Evolutionary conservation across 2,888 invertebrate genomes (phyloP).

Genomic region (Girardia tigrina): DNA sequence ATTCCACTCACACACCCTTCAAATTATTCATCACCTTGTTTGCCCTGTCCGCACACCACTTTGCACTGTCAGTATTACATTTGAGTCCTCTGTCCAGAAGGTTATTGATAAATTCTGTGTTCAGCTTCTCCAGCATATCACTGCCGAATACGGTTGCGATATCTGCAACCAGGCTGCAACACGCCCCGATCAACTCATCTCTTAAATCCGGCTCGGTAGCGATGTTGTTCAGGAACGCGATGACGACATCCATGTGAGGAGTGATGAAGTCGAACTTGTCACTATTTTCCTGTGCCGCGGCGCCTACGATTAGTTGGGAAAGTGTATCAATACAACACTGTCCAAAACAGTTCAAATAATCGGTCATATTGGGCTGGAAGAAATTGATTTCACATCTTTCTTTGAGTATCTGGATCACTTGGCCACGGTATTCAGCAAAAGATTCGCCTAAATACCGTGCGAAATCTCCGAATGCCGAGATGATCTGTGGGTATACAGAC

Average conservation of each 20-base stretch:
- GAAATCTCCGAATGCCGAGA: slow-evolving; percentile 90
- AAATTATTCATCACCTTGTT: slow-evolving; percentile 81
- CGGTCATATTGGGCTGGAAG: slow-evolving; percentile 83
- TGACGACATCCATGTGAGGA: slow-evolving; percentile 71
- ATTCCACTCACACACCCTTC: too few relatives aligned
- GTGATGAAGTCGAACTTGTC: slow-evolving; percentile 51
- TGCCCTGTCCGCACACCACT: slow-evolving; percentile 83
- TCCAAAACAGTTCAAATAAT: slow-evolving; percentile 80
- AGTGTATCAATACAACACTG: slow-evolving; percentile 92
- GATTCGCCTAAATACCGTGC: slow-evolving; percentile 81
- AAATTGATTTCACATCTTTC: slow-evolving; percentile 82
- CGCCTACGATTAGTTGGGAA: slow-evolving; percentile 91
- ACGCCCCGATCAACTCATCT: slow-evolving; percentile 69
- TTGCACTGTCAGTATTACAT: slow-evolving; percentile 71
- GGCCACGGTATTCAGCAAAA: slow-evolving; percentile 79
- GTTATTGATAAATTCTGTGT: slow-evolving; percentile 67
- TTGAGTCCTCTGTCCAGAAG: slow-evolving; percentile 71
- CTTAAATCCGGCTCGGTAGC: slow-evolving; percentile 71
- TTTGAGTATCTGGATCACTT: slow-evolving; percentile 64
- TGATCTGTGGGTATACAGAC: slow-evolving; percentile 85
- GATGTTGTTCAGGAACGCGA: slow-evolving; percentile 71
- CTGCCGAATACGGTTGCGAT: slow-evolving; percentile 75
- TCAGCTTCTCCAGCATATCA: slow-evolving; percentile 67
- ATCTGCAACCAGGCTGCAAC: slow-evolving; percentile 86
- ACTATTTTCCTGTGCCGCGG: too few relatives aligned